A percentile compares a stretch with the other conserved stretches of the same genome.
Evolutionary conservation across 1,140 invertebrate species (phyloP).

Genomic region (Chironomus striatipennis): DNA sequence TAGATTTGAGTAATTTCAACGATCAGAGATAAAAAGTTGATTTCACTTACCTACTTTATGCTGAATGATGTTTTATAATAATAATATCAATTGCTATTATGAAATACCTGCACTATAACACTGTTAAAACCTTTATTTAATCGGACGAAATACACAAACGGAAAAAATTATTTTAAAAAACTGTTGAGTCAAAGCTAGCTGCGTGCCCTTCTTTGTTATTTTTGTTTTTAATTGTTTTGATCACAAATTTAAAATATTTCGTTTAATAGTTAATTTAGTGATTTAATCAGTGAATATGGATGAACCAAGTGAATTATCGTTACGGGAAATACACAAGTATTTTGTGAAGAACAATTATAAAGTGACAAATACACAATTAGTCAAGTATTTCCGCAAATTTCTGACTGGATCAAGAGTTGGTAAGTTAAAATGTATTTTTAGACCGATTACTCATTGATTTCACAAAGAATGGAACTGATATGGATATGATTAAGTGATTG

Average conservation of each 20-base stretch:
- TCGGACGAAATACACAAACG: no score
- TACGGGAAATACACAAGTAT: constrained; percentile 74
- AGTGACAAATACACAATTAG: constrained; percentile 78
- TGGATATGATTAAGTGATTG: not conserved
- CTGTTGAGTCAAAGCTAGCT: not conserved
- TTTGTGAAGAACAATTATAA: constrained; percentile 72
- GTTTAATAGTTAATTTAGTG: not conserved
- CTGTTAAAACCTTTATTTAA: no score
- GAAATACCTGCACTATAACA: no score
- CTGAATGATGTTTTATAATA: no score
- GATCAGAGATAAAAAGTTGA: no score
- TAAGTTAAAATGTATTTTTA: not conserved
- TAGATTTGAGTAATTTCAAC: no score
- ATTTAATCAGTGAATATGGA: constrained; percentile 61
- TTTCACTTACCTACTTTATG: no score
- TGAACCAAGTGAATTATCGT: constrained; percentile 60
- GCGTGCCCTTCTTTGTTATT: not conserved
- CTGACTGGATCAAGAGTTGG: constrained; percentile 47
- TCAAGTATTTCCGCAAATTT: constrained; percentile 79
- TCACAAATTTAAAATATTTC: not conserved
- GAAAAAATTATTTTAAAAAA: not conserved
- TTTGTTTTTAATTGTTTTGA: not conserved
- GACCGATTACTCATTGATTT: not conserved
- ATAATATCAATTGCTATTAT: no score
- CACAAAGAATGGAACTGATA: not conserved